Base-by-base conservation (phyloP, 2,888 invertebrate genomes). In the Sphaerophoria taeniata region DNA sequence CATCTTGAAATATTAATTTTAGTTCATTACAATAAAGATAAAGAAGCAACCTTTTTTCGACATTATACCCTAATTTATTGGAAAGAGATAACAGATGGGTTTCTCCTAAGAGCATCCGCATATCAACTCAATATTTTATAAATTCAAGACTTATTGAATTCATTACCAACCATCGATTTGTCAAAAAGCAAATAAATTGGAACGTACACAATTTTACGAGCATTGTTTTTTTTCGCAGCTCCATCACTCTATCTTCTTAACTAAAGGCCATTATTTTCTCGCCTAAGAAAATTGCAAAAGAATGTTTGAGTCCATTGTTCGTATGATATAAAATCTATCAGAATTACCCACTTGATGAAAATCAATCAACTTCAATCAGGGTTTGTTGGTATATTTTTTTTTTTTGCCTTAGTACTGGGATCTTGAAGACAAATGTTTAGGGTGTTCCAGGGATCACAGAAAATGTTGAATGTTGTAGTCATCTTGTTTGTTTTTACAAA, bases 261-360 rank as follows among this genome's bases (percentile, higher is more conserved):
- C 49, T 34, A 6, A 65, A 49, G 47, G 63, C 4, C 16, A 33
- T 49, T 65, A 31, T 16, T 49, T 36, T 34, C n/a, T 49, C 49
- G 6, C 49, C 63, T 34, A 34, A 47, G 63, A 47, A 49, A 49
- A 65, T 49, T 43, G 63, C 12, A 39, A 65, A 16, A 65, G 49
- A 34, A 65, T 60, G 39, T 16, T 65, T 14, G 11, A 3, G 34
- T 65, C 63, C 49, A 65, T 49, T 65, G 63, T 49, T 14, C 16
- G 63, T 65, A n/a, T n/a, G 63, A 31, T 47, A 63, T 47, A 34
- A 47, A 47, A 47, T 49, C 9, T 65, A 65, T 65, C 49, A 49
- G 39, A 67, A 67, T 67, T 53, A 24, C 36, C 39, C 51, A 67
- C 51, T 67, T 67, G 53, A 67, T 53, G 24, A 16, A 49, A 67